These are phyloP conservation scores for Drosophila mettleri DNA, from an alignment of 2,888 invertebrate species.

Conservation along the genomic window DNA sequence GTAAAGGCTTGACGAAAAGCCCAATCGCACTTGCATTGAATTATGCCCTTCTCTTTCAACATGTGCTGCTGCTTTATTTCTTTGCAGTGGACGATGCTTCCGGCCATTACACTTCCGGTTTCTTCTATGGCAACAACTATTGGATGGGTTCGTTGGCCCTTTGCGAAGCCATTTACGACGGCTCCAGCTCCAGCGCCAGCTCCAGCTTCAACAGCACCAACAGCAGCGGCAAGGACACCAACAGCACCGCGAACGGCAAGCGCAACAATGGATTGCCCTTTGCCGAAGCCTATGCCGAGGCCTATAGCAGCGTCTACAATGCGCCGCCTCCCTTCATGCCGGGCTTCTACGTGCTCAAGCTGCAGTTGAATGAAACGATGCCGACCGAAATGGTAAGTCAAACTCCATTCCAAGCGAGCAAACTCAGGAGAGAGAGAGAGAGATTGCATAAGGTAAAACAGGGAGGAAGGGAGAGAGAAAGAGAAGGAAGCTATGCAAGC, in stretches of 20 bases:
- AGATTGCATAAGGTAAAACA: neutral
- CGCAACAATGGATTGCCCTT: conserved; percentile 83
- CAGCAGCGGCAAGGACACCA: conserved; percentile 20
- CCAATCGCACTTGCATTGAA: neutral
- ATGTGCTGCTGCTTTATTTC: conserved; percentile 38
- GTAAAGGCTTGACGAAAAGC: neutral
- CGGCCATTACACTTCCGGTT: conserved; percentile 91
- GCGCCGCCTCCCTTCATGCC: conserved; percentile 88
- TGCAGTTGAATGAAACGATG: conserved; percentile 86
- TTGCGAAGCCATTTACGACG: conserved; percentile 88
- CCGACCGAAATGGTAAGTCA: conserved; percentile 80
- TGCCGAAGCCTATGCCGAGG: conserved; percentile 77
- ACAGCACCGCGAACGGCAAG: conserved; percentile 5
- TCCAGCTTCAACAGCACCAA: conserved; percentile 18
- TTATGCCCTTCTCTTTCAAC: conserved; percentile 58
- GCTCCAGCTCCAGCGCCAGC: conserved; percentile 30
- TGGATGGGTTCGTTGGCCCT: conserved; percentile 91
- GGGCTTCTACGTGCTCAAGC: conserved; percentile 88
- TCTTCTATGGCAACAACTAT: conserved; percentile 93
- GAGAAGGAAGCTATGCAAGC: too few relatives aligned
- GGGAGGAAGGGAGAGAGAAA: neutral
- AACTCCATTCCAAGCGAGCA: neutral
- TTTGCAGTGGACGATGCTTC: conserved; percentile 89
- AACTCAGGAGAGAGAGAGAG: neutral
- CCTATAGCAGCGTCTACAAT: conserved; percentile 78